Evolutionary conservation across 1,140 invertebrate genomes (phyloP).

Genomic region (Eumeta japonica): DNA sequence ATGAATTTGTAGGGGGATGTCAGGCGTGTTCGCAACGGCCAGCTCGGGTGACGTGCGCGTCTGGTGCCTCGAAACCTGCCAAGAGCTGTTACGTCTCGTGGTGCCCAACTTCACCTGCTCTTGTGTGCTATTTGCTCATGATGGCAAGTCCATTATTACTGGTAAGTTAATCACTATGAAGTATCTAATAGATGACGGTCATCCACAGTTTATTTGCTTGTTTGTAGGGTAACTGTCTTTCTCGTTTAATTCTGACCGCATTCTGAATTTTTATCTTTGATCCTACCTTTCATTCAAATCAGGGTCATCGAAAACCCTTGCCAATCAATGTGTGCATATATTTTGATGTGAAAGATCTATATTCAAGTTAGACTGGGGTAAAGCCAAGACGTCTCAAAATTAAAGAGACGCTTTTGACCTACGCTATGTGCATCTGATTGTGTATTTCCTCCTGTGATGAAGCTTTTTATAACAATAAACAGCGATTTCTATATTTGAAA

Average conservation of each 20-base stretch:
- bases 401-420: too few relatives aligned
- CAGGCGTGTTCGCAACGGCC: slow-evolving; percentile 82
- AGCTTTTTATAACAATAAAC: too few relatives aligned
- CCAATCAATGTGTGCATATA: neutral
- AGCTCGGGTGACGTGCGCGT: slow-evolving; percentile 81
- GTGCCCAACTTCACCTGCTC: slow-evolving; percentile 86
- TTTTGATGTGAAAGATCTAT: neutral
- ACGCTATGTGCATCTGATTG: too few relatives aligned
- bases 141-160: slow-evolving; percentile 77
- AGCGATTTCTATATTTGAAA: too few relatives aligned
- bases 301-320: too few relatives aligned
- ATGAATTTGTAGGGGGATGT: slow-evolving; percentile 62
- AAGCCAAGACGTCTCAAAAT: too few relatives aligned
- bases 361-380: too few relatives aligned
- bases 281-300: too few relatives aligned
- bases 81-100: slow-evolving; percentile 79
- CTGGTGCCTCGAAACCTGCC: slow-evolving; percentile 73
- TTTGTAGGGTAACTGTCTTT: too few relatives aligned
- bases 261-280: too few relatives aligned
- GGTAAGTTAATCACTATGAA: slow-evolving; percentile 59
- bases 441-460: too few relatives aligned
- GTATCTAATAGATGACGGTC: neutral
- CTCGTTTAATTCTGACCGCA: too few relatives aligned
- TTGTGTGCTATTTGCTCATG: slow-evolving; percentile 70
- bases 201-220: neutral